These are phyloP conservation scores for Temnothorax nylanderi DNA, from an alignment of 1,140 invertebrate species.

Conservation along the genomic window DNA sequence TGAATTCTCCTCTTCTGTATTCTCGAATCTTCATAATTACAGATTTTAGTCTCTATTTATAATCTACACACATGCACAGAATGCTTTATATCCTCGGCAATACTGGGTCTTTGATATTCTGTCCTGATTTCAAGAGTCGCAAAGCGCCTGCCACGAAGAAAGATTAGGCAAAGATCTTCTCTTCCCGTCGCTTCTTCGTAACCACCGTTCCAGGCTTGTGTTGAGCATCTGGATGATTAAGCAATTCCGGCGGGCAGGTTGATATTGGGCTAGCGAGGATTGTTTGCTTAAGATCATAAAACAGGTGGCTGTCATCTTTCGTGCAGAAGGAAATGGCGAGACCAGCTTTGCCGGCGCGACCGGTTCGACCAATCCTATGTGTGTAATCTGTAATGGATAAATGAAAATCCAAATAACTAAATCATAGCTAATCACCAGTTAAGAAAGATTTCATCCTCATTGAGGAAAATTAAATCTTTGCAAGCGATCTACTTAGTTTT, in stretches of 20 bases:
- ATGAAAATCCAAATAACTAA: conserved; percentile 27
- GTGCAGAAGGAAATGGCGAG: conserved; percentile 98
- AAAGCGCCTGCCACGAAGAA: background rate
- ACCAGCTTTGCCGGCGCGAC: conserved; percentile 99
- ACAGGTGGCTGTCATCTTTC: conserved; percentile 97
- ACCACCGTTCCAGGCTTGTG: conserved; percentile 98
- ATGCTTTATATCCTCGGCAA: background rate
- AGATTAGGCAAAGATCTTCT: conserved; percentile 95
- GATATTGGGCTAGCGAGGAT: conserved; percentile 96
- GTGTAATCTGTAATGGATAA: conserved; percentile 93
- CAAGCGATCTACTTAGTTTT: background rate
- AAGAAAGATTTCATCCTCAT: background rate
- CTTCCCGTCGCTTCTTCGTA: conserved; percentile 97
- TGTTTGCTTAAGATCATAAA: conserved; percentile 98
- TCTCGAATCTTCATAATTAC: background rate
- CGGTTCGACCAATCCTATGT: conserved; percentile 99
- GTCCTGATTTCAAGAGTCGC: background rate
- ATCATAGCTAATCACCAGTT: background rate
- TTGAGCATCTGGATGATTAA: conserved; percentile 99
- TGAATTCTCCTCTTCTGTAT: background rate
- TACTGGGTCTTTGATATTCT: background rate
- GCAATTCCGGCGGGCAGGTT: conserved; percentile 97
- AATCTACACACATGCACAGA: background rate
- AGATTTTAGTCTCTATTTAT: background rate
- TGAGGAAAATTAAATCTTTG: background rate